These are phyloP conservation scores for Papilio demoleus DNA, from an alignment of 2,888 invertebrate genomes.

Conservation along the genomic window DNA sequence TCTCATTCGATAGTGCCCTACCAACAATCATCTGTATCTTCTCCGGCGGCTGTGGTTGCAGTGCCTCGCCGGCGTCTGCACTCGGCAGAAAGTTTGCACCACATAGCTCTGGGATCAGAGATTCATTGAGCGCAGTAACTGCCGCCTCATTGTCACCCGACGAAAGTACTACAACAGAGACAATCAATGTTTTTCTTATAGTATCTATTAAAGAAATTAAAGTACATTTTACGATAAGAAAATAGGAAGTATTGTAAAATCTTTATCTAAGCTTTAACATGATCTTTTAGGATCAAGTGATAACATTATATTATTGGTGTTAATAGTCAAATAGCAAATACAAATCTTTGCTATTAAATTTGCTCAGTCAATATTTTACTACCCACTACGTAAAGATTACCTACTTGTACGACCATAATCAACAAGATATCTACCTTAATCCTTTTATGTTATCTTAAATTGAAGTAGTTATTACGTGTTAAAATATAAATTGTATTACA, in stretches of 20 bases:
- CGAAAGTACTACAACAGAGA: slow-evolving; percentile 66
- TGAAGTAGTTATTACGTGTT: background rate
- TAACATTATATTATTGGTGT: background rate
- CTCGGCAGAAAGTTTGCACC: slow-evolving; percentile 80
- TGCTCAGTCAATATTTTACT: background rate
- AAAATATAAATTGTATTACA: background rate
- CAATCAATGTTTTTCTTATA: no score
- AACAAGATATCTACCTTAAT: background rate
- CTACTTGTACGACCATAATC: background rate
- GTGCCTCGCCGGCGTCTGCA: slow-evolving; percentile 70
- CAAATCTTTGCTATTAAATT: slow-evolving; percentile 5
- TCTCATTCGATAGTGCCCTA: slow-evolving; percentile 43
- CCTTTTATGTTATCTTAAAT: background rate
- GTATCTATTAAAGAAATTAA: no score
- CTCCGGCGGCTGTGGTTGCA: slow-evolving; percentile 77
- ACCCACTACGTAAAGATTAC: background rate
- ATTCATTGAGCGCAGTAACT: slow-evolving; percentile 68
- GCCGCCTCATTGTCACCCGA: slow-evolving; percentile 74
- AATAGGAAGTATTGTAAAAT: no score
- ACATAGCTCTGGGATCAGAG: slow-evolving; percentile 69
- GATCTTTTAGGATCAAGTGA: background rate
- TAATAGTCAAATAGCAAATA: background rate
- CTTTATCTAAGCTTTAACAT: background rate
- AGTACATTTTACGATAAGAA: no score
- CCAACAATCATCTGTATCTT: slow-evolving; percentile 84